phyloP scores from a whole-genome alignment of 2,113 vertebrate genomes.

The Megalops atlanticus region DNA sequence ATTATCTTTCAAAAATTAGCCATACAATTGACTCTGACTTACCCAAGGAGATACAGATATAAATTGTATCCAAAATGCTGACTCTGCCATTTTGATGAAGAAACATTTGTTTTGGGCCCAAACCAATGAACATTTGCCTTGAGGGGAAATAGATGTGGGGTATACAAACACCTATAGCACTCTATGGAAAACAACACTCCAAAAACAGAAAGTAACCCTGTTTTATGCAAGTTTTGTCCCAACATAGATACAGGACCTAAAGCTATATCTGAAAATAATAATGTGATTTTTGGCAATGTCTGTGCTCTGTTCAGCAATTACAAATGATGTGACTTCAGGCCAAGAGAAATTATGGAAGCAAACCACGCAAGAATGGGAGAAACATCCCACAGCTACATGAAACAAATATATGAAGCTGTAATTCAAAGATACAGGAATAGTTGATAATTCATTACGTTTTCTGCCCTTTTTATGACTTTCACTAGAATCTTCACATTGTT shows the following conservation, averaged over 20 bases:
- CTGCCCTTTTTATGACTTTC: neutral
- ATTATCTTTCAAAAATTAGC: too few relatives aligned
- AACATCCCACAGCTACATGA: neutral
- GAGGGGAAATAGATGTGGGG: neutral
- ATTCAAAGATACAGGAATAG: neutral
- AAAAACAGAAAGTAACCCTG: neutral
- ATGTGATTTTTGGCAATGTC: neutral
- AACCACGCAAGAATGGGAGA: neutral
- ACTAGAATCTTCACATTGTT: neutral
- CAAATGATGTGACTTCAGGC: neutral
- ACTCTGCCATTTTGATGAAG: neutral
- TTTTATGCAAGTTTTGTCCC: neutral
- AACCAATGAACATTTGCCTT: neutral
- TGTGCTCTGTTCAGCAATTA: neutral
- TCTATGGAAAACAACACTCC: neutral
- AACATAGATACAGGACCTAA: neutral
- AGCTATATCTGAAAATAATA: neutral
- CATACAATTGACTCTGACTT: neutral
- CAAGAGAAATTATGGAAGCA: neutral
- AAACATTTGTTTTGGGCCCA: neutral
- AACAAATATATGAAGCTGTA: neutral
- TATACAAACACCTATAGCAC: neutral
- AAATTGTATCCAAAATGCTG: neutral
- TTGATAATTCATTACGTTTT: too few relatives aligned
- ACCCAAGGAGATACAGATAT: neutral